phyloP scores from a whole-genome alignment of 2,113 vertebrate species.

The Crotalus helleri region DNA sequence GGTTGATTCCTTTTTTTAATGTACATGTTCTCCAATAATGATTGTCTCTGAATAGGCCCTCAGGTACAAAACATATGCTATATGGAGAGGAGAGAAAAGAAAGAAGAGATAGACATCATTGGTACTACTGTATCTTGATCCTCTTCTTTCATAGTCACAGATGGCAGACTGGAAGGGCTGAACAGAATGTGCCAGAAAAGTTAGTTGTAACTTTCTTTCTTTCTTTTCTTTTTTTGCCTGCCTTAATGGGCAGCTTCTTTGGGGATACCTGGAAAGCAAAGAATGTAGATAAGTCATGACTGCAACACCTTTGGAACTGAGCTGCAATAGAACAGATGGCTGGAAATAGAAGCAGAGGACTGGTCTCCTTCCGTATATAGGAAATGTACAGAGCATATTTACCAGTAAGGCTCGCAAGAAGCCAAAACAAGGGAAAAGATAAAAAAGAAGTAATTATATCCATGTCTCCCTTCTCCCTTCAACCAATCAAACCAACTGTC shows the following conservation, averaged over 20 bases:
- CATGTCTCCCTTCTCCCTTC: conserved; percentile 18
- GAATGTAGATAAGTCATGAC: not conserved
- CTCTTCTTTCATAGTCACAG: not conserved
- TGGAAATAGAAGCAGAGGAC: not conserved
- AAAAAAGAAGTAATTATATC: conserved; percentile 40
- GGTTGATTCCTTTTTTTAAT: not conserved
- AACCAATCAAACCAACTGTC: conserved; percentile 54
- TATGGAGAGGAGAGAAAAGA: not conserved
- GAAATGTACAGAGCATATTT: not conserved
- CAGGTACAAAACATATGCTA: not conserved
- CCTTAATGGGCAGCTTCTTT: not conserved
- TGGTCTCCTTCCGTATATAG: not conserved
- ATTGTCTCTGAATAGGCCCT: not conserved
- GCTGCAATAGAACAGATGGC: not conserved
- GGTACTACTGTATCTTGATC: not conserved
- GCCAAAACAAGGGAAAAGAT: not conserved
- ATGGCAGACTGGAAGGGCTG: not conserved
- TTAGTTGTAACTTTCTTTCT: not conserved
- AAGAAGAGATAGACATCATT: not conserved
- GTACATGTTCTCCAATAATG: not conserved
- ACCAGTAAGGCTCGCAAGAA: not conserved
- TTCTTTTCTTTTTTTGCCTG: not conserved
- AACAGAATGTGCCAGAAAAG: not conserved
- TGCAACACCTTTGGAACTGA: not conserved
- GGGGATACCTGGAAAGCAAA: not conserved